Evolutionary conservation across 2,888 invertebrate species (phyloP).

Genomic region (Nemapogon koenigi): DNA sequence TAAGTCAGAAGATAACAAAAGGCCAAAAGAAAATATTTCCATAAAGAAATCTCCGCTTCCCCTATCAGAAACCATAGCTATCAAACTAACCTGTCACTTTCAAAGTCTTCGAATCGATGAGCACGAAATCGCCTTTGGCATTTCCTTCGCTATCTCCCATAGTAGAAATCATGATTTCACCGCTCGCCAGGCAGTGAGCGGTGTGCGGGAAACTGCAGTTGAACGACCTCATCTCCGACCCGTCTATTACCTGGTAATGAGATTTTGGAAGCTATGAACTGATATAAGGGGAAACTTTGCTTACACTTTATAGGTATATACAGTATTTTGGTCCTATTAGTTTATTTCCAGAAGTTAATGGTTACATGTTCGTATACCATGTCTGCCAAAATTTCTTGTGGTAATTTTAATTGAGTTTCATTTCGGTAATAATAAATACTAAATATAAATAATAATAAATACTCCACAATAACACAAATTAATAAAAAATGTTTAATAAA

Average conservation of each 20-base stretch:
- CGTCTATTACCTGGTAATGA: conserved; percentile 75
- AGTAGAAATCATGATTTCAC: conserved; percentile 94
- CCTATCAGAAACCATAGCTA: too few species aligned
- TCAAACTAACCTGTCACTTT: conserved; percentile 71
- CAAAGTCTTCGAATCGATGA: conserved; percentile 84
- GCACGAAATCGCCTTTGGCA: conserved; percentile 85
- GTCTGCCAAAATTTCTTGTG: background rate
- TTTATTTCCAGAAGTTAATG: too few species aligned
- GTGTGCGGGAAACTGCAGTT: conserved; percentile 92
- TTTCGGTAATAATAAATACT: too few species aligned
- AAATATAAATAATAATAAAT: too few species aligned
- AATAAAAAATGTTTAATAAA: too few species aligned
- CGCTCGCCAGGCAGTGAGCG: conserved; percentile 89
- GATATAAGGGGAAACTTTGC: conserved; percentile 20
- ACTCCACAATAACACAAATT: too few species aligned
- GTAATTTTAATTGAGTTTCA: conserved; percentile 10
- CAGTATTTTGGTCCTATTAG: background rate
- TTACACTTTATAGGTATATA: background rate
- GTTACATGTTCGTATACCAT: background rate
- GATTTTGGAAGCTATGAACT: conserved; percentile 37
- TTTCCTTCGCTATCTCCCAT: conserved; percentile 90
- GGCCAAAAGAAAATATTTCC: background rate
- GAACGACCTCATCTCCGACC: conserved; percentile 75
- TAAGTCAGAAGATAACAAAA: background rate
- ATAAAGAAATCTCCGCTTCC: background rate